These are phyloP conservation scores for Hesperophylax magnus DNA, from an alignment of 1,140 invertebrate genomes.

Conservation along the genomic window DNA sequence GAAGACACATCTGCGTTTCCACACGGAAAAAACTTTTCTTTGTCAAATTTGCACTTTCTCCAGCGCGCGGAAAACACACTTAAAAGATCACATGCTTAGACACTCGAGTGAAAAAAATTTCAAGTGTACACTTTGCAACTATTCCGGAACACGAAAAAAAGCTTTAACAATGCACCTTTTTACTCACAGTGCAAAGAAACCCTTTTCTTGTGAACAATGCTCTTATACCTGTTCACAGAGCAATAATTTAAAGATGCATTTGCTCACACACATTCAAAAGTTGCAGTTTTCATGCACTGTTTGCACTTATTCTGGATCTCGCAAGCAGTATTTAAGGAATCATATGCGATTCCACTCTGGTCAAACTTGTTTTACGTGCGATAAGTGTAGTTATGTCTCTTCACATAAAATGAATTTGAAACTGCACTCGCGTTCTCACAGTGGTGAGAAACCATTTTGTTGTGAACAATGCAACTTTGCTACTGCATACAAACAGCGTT, in stretches of 20 bases:
- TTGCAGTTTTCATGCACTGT: conserved; percentile 7
- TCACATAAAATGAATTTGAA: too few species aligned
- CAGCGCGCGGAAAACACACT: not conserved
- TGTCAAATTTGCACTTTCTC: too few species aligned
- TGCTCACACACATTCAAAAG: conserved; percentile 8
- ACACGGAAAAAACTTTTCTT: too few species aligned
- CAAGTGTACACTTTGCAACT: conserved; percentile 11
- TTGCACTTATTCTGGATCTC: conserved; percentile 1
- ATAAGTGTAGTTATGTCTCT: not conserved
- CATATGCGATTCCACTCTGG: not conserved
- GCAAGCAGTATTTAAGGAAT: not conserved
- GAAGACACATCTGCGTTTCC: too few species aligned
- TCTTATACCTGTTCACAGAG: not conserved
- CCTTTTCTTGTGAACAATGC: not conserved
- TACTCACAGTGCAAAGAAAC: conserved; percentile 1
- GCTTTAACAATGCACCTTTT: conserved; percentile 8
- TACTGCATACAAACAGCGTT: too few species aligned
- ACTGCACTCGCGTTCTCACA: too few species aligned
- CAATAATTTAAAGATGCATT: not conserved
- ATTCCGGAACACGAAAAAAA: not conserved
- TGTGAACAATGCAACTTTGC: too few species aligned
- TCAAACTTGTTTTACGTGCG: not conserved
- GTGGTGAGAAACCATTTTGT: too few species aligned
- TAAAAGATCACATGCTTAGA: not conserved
- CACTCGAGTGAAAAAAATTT: conserved; percentile 10